Evolutionary conservation across 2,888 invertebrate species (phyloP).

Genomic region (Leptogaster cylindrica): DNA sequence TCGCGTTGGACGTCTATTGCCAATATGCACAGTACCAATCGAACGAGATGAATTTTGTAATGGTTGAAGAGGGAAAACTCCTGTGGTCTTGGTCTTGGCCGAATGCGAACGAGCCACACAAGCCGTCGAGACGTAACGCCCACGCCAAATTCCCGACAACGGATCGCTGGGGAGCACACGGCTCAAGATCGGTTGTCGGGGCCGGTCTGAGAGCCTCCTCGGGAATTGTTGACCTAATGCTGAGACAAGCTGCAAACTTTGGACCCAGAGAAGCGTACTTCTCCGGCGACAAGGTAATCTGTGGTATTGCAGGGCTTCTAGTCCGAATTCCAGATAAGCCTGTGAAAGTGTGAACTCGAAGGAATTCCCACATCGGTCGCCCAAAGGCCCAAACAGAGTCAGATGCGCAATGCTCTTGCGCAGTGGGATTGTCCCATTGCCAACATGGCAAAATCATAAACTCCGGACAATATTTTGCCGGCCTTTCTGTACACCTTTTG

Average conservation of each 20-base stretch:
- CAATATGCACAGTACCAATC: not conserved
- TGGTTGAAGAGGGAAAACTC: not conserved
- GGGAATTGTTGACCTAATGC: conserved; percentile 10
- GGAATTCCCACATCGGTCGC: conserved; percentile 16
- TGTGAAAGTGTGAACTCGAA: conserved; percentile 10
- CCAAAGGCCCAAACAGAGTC: conserved; percentile 1
- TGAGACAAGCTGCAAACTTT: conserved; percentile 36
- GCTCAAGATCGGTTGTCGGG: not conserved
- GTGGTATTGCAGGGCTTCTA: conserved; percentile 26
- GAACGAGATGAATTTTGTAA: conserved; percentile 19
- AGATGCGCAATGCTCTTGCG: not conserved
- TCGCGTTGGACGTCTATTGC: not conserved
- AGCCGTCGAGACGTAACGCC: conserved; percentile 23
- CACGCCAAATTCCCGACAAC: conserved; percentile 32
- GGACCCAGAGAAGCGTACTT: not conserved
- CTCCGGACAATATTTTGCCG: conserved; percentile 7
- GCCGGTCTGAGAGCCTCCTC: not conserved
- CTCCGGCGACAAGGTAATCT: not conserved
- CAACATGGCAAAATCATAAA: conserved; percentile 31
- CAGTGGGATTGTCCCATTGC: conserved; percentile 29
- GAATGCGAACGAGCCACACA: conserved; percentile 19
- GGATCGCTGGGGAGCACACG: conserved; percentile 3
- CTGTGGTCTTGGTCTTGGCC: not conserved
- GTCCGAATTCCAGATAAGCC: conserved; percentile 32
- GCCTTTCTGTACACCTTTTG: not conserved